A percentile compares a stretch with the other conserved stretches of the same genome.
Evolutionary conservation across 2,888 invertebrate species (phyloP).

Genomic region (Troides oblongomaculatus): DNA sequence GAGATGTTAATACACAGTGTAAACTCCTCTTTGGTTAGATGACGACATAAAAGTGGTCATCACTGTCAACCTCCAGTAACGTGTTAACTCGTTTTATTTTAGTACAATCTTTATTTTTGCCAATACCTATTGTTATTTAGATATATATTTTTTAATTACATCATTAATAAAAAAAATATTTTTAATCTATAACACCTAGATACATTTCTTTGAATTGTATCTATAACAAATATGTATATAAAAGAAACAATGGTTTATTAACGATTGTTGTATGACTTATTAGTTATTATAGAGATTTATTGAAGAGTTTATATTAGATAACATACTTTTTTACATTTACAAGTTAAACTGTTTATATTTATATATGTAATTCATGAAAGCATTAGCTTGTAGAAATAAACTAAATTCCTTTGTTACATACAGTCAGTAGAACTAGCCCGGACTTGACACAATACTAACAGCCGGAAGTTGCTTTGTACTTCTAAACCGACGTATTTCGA

Average conservation of each 20-base stretch:
- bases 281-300: too few relatives aligned
- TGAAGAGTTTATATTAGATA: too few relatives aligned
- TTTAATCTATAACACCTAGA: too few relatives aligned
- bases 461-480: slow-evolving; percentile 1
- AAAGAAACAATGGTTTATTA: too few relatives aligned
- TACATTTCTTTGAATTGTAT: too few relatives aligned
- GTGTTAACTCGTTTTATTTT: slow-evolving; percentile 15
- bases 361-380: neutral
- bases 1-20: slow-evolving; percentile 12
- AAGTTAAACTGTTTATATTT: too few relatives aligned
- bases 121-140: neutral
- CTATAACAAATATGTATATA: too few relatives aligned
- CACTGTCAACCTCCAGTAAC: slow-evolving; percentile 4
- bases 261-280: too few relatives aligned
- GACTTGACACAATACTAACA: slow-evolving; percentile 6
- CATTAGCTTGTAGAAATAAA: neutral
- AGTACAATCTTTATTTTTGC: neutral
- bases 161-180: too few relatives aligned
- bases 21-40: slow-evolving; percentile 15
- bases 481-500: neutral
- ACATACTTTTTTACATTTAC: too few relatives aligned
- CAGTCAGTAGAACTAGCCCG: slow-evolving; percentile 1
- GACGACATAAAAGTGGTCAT: neutral
- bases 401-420: neutral
- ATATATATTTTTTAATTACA: too few relatives aligned